Conservation (phyloP, 2,113 vertebrate species). For the Neolamprologus falcicula region DNA sequence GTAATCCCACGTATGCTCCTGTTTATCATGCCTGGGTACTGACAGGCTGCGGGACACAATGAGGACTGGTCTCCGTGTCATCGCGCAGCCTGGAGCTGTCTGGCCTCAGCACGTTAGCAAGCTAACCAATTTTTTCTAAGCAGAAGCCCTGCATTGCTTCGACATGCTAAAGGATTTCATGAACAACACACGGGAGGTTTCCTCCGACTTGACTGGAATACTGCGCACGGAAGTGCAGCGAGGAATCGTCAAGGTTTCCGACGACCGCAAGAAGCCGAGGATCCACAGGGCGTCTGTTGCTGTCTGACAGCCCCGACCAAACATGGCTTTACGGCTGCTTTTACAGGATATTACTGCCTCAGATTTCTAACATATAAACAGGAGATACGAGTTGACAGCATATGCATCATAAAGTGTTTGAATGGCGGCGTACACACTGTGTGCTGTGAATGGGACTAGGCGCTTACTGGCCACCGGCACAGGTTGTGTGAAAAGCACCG, state of each 20-base stretch:
- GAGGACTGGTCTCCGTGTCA: neutral
- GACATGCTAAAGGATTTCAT: neutral
- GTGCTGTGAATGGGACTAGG: slow-evolving; percentile 27
- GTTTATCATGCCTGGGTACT: neutral
- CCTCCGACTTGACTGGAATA: neutral
- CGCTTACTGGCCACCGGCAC: slow-evolving; percentile 32
- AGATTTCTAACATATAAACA: too few species aligned
- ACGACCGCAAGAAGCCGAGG: slow-evolving; percentile 10
- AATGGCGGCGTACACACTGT: neutral
- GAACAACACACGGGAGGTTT: neutral
- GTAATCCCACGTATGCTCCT: neutral
- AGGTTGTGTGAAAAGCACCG: slow-evolving; percentile 43
- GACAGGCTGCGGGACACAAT: slow-evolving; percentile 3
- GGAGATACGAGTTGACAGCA: neutral
- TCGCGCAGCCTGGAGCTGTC: neutral
- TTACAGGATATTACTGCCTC: neutral
- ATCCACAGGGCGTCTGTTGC: slow-evolving; percentile 28
- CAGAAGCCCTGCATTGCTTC: neutral
- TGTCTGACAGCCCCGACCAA: neutral
- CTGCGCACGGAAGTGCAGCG: slow-evolving; percentile 15
- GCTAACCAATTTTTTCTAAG: neutral
- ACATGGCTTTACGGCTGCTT: neutral
- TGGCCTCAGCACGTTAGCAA: neutral
- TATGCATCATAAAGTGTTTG: neutral
- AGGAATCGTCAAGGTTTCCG: neutral